Evolutionary conservation across 2,113 vertebrate species (phyloP).

Genomic region (Lophotis ruficrista): DNA sequence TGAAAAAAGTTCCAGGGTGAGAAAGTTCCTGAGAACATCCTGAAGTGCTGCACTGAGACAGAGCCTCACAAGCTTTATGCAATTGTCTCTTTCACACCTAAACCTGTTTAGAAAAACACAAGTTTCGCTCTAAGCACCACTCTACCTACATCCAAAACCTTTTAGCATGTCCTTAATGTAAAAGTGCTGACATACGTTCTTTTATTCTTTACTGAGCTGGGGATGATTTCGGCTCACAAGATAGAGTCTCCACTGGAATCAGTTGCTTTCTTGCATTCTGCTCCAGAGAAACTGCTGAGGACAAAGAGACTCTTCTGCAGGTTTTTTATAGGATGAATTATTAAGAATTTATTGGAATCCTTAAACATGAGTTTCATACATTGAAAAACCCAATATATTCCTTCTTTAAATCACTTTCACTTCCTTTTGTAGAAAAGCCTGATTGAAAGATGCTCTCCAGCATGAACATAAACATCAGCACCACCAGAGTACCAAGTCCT

Average conservation of each 20-base stretch:
- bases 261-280: background rate
- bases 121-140: background rate
- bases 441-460: background rate
- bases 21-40: background rate
- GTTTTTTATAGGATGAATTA: background rate
- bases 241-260: background rate
- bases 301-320: background rate
- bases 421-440: background rate
- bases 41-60: background rate
- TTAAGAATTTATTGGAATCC: background rate
- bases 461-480: background rate
- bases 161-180: background rate
- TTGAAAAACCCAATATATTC: background rate
- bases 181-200: background rate
- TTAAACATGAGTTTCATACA: background rate
- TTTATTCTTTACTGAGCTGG: background rate
- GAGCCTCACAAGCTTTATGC: background rate
- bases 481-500: background rate
- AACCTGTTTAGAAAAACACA: background rate
- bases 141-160: background rate
- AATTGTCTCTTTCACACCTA: background rate
- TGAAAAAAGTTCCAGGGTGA: background rate
- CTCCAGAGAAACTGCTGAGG: background rate
- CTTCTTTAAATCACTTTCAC: background rate
- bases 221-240: background rate